Evolutionary conservation across 2,113 vertebrate genomes (phyloP).

Genomic region (Echinops telfairi): DNA sequence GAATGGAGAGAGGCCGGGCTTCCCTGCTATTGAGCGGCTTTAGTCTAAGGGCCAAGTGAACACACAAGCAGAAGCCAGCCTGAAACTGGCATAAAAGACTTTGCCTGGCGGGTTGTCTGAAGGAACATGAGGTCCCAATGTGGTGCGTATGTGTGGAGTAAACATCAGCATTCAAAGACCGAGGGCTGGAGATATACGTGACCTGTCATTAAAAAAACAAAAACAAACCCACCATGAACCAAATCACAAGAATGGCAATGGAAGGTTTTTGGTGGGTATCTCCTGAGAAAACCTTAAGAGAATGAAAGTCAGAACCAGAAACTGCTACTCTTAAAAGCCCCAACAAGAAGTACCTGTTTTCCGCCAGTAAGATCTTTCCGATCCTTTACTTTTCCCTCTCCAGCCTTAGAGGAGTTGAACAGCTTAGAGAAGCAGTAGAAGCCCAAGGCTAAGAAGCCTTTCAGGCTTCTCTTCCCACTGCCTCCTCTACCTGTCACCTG

Average conservation of each 20-base stretch:
- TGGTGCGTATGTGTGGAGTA: neutral
- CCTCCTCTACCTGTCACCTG: too few relatives aligned
- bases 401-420: neutral
- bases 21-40: neutral
- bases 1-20: neutral
- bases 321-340: neutral
- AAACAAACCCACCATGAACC: neutral
- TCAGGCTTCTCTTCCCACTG: too few relatives aligned
- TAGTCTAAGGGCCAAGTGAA: neutral
- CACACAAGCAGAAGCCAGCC: neutral
- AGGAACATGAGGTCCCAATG: neutral
- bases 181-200: neutral
- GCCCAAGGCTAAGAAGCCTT: neutral
- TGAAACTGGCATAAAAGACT: slow-evolving; percentile 27
- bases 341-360: neutral
- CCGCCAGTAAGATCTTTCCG: neutral
- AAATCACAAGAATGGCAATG: neutral
- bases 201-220: neutral
- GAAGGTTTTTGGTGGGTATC: neutral
- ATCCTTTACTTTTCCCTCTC: neutral
- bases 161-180: neutral
- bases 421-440: neutral
- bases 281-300: neutral
- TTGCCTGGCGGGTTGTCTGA: neutral
- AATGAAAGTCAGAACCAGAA: neutral